These are phyloP conservation scores for Pangasius sanitwongsei DNA, from an alignment of 2,797 vertebrate genomes.

Conservation along the genomic window DNA sequence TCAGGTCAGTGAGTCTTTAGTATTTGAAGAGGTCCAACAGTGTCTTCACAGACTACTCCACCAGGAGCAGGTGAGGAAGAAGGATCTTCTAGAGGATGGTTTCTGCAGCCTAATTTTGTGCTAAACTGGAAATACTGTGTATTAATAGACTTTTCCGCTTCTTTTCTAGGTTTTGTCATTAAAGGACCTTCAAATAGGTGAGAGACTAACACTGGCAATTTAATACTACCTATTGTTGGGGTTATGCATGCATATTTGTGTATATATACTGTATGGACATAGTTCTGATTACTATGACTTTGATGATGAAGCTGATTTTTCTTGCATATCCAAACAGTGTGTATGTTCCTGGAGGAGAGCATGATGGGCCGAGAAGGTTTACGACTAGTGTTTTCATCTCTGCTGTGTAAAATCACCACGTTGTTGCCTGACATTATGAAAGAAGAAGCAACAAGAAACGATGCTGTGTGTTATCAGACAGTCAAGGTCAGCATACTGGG, in stretches of 20 bases:
- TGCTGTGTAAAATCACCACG: slow-evolving; percentile 74
- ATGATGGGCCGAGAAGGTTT: slow-evolving; percentile 74
- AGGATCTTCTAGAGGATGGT: not conserved
- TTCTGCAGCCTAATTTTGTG: not conserved
- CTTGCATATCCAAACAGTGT: slow-evolving; percentile 68
- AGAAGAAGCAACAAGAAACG: slow-evolving; percentile 62
- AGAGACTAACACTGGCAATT: slow-evolving; percentile 48
- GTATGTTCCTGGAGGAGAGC: slow-evolving; percentile 86
- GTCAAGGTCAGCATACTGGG: slow-evolving; percentile 77
- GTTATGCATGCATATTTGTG: not conserved
- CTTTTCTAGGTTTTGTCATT: slow-evolving; percentile 69
- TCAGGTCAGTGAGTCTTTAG: slow-evolving; percentile 66
- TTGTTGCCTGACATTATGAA: slow-evolving; percentile 70
- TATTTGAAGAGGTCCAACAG: slow-evolving; percentile 67
- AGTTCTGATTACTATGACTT: not conserved
- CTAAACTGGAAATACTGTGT: not conserved
- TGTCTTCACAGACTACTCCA: slow-evolving; percentile 63
- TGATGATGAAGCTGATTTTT: not conserved
- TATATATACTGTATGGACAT: too few relatives aligned
- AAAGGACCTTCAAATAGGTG: slow-evolving; percentile 80
- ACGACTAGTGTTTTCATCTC: slow-evolving; percentile 58
- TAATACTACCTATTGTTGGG: not conserved
- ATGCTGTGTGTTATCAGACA: slow-evolving; percentile 71
- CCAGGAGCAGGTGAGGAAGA: slow-evolving; percentile 68
- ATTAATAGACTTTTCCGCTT: slow-evolving; percentile 12